Conservation (phyloP, 2,113 vertebrate species). For the Laticauda laticaudata region DNA sequence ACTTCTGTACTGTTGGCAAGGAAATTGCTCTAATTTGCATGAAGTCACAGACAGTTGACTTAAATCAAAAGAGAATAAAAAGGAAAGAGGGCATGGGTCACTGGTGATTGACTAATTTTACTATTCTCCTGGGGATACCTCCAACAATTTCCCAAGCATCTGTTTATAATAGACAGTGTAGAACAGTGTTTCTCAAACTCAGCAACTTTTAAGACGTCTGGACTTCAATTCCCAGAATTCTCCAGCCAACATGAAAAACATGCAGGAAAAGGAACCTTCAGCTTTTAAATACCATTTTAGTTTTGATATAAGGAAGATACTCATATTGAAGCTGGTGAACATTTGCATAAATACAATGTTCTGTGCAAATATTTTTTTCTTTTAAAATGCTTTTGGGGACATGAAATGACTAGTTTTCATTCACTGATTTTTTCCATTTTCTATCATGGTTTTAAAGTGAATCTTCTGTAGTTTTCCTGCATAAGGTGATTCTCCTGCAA, state of each 20-base stretch:
- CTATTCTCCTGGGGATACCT: not conserved
- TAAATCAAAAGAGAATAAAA: not conserved
- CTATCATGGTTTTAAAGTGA: slow-evolving; percentile 20
- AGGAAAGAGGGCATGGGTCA: not conserved
- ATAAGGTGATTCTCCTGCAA: slow-evolving; percentile 41
- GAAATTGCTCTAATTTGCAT: not conserved
- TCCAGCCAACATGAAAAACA: not conserved
- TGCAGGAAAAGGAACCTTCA: not conserved
- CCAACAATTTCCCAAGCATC: slow-evolving; percentile 1
- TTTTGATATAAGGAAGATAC: not conserved
- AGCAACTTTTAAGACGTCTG: not conserved
- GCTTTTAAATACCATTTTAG: not conserved
- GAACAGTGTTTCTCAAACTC: not conserved
- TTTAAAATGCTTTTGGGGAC: not conserved
- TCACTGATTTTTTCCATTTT: slow-evolving; percentile 24
- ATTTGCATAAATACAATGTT: not conserved
- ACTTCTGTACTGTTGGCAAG: not conserved
- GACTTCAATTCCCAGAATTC: not conserved
- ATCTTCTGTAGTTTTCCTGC: slow-evolving; percentile 36
- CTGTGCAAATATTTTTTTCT: not conserved
- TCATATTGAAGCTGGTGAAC: not conserved
- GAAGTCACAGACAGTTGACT: not conserved
- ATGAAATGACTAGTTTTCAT: slow-evolving; percentile 1
- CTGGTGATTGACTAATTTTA: not conserved
- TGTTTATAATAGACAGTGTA: not conserved